Evolutionary conservation across 2,797 vertebrate species (phyloP).

Genomic region (Acanthopagrus latus): DNA sequence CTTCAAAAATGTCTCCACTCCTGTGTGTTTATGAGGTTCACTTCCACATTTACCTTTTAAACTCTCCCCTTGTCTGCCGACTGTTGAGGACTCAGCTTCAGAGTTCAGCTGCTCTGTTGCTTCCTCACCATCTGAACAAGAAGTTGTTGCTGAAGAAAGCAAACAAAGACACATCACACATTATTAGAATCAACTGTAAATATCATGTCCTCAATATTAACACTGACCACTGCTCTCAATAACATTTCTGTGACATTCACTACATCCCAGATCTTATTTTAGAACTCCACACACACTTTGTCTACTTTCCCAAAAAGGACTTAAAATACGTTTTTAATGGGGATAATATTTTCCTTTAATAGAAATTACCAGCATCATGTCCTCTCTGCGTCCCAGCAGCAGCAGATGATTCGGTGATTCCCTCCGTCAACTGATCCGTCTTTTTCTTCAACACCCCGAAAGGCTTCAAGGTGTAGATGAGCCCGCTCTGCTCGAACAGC

Average conservation of each 20-base stretch:
- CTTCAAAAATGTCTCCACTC: neutral
- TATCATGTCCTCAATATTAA: too few relatives aligned
- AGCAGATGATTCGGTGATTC: neutral
- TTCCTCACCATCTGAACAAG: conserved; percentile 22
- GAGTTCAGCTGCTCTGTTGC: neutral
- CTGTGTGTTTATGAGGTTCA: neutral
- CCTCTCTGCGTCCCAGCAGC: neutral
- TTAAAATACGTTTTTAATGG: neutral
- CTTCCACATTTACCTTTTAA: neutral
- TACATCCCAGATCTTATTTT: too few relatives aligned
- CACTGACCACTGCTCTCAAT: neutral
- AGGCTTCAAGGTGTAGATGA: conserved; percentile 64
- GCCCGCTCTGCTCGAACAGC: conserved; percentile 66
- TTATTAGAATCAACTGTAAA: neutral
- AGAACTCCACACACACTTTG: too few relatives aligned
- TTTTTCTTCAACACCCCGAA: conserved; percentile 44
- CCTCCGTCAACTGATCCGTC: neutral
- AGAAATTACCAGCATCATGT: conserved; percentile 19
- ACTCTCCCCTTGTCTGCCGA: conserved; percentile 26
- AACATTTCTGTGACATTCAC: neutral
- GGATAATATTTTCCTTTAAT: neutral
- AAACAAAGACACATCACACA: neutral
- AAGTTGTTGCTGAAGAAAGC: neutral
- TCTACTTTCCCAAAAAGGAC: neutral
- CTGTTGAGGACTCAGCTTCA: neutral